Base-by-base conservation (phyloP, 2,888 invertebrate species). In the Diabrotica balteata region DNA sequence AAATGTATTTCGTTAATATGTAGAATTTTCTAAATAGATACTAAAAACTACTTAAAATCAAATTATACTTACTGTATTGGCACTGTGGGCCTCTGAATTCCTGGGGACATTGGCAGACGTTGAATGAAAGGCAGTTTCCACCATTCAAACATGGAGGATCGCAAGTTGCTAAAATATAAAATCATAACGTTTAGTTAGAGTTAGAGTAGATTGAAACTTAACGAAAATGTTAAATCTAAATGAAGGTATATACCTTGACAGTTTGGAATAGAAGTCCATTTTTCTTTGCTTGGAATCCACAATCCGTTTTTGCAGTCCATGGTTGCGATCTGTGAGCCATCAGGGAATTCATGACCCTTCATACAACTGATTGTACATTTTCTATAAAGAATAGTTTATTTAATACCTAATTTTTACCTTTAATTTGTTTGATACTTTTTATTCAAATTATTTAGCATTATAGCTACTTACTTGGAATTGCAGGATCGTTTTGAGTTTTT, bases 51-150 rank as follows among this genome's bases (percentile, higher is more conserved):
- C 3, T 0, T 32, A 2, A 32, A 32, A 32, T 32, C 32, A 4
- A 32, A 32, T 55, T 43, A 58, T 32, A 80, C 86, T 86, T 81
- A 88, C 88, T 78, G 77, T 90, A 92, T 84, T 93, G 91, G 77
- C 92, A 93, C 77, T 90, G 89, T 0, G 89, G 86, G n/a, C 93
- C 93, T 69, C 89, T 87, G 76, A 86, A 92, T 3, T 88, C 88
- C 71, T 88, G 86, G 0, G 93, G 89, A 79, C 96, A 96, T 73
- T 92, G 90, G 75, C 96, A 96, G 3, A 88, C 86, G 79, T 95
- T 91, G 8, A 90, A 87, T 0, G 91, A 87, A 0, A 94, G 84
- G 80, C 96, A 96, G n/a, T 88, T 87, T 0, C 96, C 96, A 0
- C 92, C 94, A 79, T 96, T 94, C 68, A 87, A 80, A 78, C 96